Evolutionary conservation across 1,140 invertebrate species (phyloP).

Genomic region (Rhagoletis pomonella): DNA sequence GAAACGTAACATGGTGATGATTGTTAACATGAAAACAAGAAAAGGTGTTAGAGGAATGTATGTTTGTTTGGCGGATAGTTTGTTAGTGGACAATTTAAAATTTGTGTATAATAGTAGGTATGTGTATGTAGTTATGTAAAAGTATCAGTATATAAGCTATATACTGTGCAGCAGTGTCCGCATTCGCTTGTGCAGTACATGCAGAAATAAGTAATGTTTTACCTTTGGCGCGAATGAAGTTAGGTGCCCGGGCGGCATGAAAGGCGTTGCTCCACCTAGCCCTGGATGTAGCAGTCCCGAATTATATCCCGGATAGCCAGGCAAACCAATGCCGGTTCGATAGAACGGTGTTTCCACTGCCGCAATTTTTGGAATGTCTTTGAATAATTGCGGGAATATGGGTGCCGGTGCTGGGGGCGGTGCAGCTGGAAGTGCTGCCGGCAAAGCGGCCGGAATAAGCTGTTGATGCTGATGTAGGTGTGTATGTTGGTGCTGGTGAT

Average conservation of each 20-base stretch:
- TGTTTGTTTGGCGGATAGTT: slow-evolving; percentile 35
- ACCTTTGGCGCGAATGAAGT: slow-evolving; percentile 94
- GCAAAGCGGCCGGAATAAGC: slow-evolving; percentile 78
- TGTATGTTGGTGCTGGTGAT: slow-evolving; percentile 93
- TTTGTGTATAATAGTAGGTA: slow-evolving; percentile 12
- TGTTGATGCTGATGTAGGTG: slow-evolving; percentile 91
- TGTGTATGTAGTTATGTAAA: not conserved
- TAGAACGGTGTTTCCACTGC: slow-evolving; percentile 87
- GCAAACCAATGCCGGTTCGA: slow-evolving; percentile 81
- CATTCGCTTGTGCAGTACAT: not conserved
- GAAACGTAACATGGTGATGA: slow-evolving; percentile 48
- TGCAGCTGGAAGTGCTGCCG: slow-evolving; percentile 78
- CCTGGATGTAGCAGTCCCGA: slow-evolving; percentile 83
- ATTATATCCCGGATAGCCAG: slow-evolving; percentile 86
- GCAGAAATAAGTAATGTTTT: slow-evolving; percentile 66
- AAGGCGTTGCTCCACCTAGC: slow-evolving; percentile 83
- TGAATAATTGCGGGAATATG: slow-evolving; percentile 80
- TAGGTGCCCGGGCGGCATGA: slow-evolving; percentile 85
- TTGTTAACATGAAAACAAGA: slow-evolving; percentile 57
- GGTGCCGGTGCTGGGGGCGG: slow-evolving; percentile 72
- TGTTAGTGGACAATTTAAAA: slow-evolving; percentile 17
- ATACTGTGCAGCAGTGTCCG: not conserved
- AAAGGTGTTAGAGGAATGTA: slow-evolving; percentile 50
- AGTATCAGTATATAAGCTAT: not conserved
- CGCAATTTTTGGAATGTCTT: slow-evolving; percentile 90